These are phyloP conservation scores for Pandemis corylana DNA, from an alignment of 2,888 invertebrate genomes.

Conservation along the genomic window DNA sequence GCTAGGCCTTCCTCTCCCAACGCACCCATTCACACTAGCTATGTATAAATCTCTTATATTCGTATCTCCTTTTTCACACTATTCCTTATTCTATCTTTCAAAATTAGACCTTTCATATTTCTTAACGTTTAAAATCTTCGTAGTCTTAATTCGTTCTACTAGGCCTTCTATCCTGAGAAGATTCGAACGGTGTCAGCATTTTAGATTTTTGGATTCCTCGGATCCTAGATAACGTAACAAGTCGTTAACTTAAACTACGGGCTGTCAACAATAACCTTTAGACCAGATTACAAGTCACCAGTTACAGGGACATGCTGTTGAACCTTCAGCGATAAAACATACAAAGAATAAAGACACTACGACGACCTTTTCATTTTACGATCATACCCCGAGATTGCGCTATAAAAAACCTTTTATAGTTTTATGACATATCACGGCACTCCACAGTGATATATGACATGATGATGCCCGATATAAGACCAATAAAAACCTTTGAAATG, in stretches of 20 bases:
- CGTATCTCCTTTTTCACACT: no score
- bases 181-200: no score
- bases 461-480: slow-evolving; percentile 26
- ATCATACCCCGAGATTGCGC: slow-evolving; percentile 23
- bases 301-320: slow-evolving; percentile 13
- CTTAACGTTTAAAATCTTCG: no score
- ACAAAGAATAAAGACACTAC: slow-evolving; percentile 35
- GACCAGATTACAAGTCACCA: neutral
- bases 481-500: slow-evolving; percentile 23
- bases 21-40: no score
- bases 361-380: slow-evolving; percentile 32
- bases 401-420: slow-evolving; percentile 41
- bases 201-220: no score
- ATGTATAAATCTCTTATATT: no score
- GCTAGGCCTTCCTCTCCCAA: no score
- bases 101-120: no score
- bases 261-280: neutral
- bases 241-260: neutral
- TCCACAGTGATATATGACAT: slow-evolving; percentile 27
- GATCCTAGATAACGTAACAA: neutral
- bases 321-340: slow-evolving; percentile 22
- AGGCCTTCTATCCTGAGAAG: no score
- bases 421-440: slow-evolving; percentile 32
- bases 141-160: no score
- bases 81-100: no score